phyloP scores from a whole-genome alignment of 2,113 vertebrate genomes.

The Pionites leucogaster region DNA sequence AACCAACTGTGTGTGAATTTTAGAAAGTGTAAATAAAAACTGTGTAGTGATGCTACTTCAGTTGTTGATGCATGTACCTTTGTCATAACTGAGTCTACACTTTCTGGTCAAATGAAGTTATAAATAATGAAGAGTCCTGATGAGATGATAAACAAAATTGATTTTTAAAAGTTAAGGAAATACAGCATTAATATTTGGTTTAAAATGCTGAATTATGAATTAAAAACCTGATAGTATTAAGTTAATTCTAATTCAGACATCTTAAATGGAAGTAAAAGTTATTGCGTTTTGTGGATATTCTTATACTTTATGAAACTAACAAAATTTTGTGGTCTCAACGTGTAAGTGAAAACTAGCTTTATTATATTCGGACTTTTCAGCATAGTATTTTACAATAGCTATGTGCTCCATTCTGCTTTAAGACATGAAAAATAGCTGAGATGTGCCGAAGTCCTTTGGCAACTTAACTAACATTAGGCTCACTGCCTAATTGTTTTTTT shows the following conservation, averaged over 20 bases:
- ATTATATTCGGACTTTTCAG: background rate
- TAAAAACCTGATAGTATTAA: background rate
- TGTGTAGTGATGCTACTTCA: background rate
- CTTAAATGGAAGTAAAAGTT: background rate
- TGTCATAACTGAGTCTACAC: background rate
- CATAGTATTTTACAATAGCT: background rate
- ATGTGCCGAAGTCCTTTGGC: background rate
- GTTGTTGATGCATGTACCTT: background rate
- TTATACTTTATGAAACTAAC: background rate
- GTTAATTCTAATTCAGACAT: background rate
- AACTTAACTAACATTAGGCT: background rate
- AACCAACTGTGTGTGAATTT: background rate
- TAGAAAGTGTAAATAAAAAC: background rate
- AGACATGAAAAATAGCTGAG: background rate
- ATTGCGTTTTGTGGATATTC: background rate
- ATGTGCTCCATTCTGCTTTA: background rate
- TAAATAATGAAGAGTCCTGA: background rate
- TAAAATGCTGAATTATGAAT: background rate
- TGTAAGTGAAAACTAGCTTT: background rate
- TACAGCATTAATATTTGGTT: background rate
- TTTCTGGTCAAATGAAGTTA: background rate
- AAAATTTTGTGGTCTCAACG: background rate
- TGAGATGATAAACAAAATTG: background rate
- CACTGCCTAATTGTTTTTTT: background rate
- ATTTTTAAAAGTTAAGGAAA: background rate